Evolutionary conservation across 2,888 invertebrate genomes (phyloP).

Genomic region (Apotomis turbidana): DNA sequence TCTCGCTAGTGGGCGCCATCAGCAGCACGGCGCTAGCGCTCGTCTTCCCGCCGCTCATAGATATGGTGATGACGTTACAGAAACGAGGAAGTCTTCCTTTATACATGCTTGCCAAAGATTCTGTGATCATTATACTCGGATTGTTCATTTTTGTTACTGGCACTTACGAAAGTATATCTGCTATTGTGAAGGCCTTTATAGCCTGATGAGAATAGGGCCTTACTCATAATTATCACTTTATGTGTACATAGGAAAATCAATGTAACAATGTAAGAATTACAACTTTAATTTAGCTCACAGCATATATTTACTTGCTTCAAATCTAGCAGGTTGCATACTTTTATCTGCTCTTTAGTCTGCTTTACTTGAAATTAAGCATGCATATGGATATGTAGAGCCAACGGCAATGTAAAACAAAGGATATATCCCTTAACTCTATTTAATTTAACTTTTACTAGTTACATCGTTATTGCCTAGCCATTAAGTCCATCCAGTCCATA

Average conservation of each 20-base stretch:
- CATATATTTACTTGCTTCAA: no score
- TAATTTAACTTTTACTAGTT: no score
- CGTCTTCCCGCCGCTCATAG: constrained; percentile 94
- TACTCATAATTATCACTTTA: not conserved
- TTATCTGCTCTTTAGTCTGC: no score
- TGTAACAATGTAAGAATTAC: no score
- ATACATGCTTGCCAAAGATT: constrained; percentile 83
- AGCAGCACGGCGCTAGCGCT: constrained; percentile 94
- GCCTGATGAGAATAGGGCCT: constrained; percentile 4
- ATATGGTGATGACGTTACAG: constrained; percentile 88
- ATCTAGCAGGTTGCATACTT: no score
- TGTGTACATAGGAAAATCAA: not conserved
- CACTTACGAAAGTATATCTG: constrained; percentile 88
- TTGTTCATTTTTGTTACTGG: constrained; percentile 89
- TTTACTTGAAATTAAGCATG: no score
- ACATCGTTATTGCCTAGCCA: no score
- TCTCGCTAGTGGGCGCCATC: constrained; percentile 95
- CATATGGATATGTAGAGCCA: no score
- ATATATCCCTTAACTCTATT: no score
- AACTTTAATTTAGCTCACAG: no score
- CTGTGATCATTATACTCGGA: constrained; percentile 86
- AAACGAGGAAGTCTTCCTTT: constrained; percentile 77
- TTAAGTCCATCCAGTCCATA: no score
- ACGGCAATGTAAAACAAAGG: no score
- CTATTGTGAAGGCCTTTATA: constrained; percentile 82